Evolutionary conservation across 1,140 invertebrate genomes (phyloP), one percentile per base, ranked within the genome.

Genomic region (Mamestra configurata): DNA sequence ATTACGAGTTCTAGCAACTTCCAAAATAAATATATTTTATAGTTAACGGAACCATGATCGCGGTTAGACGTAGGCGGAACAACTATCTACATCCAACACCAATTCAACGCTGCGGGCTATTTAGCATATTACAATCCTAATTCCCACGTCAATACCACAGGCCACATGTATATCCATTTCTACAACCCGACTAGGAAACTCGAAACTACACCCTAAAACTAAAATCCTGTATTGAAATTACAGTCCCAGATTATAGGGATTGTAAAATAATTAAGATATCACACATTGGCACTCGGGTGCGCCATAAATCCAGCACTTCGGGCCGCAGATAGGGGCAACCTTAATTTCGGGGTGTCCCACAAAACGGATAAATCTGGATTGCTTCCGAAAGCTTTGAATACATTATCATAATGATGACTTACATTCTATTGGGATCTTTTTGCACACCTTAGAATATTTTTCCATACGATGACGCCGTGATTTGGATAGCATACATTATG

Each of bases 301-400:
- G 75, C 72, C 31, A 82, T 85, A 86, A 86, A 86, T 86, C 82
- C 49, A 55, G 61, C 1, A 61, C 55, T 61, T 51, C 64, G 77
- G 72, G 61, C 76, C 51, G n/a, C 66, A 59, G 82, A 85, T 85
- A 81, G 82, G 66, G 68, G 53, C 73, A 76, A 57, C 82, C 80
- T 86, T 84, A 86, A 86, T 84, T 86, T 84, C 59, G 77, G 79
- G 82, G 80, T 84, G 68, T 76, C 70, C 70, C 80, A 61, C 76
- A 57, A 83, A 77, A 72, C 53, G 82, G 78, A 82, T 82, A 79
- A 70, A 79, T 82, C 78, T 70, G 64, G 78, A 81, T 76, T 80
- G 79, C 70, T 82, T 83, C 81, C 83, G 81, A 84, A 82, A 81
- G 64, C 77, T 72, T 82, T 84, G 85, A 84, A 86, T 86, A 86